These are phyloP conservation scores for Tiphia femorata DNA, from an alignment of 2,888 invertebrate species.

Conservation along the genomic window DNA sequence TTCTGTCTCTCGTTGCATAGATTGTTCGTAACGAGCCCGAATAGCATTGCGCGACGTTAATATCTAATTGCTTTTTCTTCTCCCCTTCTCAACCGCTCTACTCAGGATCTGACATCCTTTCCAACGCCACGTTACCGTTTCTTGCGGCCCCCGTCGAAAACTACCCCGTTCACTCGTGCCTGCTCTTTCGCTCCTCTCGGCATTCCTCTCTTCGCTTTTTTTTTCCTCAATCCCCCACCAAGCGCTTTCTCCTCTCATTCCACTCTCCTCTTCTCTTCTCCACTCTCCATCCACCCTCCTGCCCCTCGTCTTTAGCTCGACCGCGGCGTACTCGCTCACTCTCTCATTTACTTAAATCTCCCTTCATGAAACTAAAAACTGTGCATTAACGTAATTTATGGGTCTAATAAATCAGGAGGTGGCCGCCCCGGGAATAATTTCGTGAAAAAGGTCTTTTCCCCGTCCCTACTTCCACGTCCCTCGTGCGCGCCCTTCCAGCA, in stretches of 20 bases:
- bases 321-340: constrained; percentile 16
- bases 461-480: background rate
- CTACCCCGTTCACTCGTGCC: too few relatives aligned
- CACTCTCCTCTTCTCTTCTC: constrained; percentile 21
- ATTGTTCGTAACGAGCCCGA: too few relatives aligned
- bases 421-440: constrained; percentile 43
- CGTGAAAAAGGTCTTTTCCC: constrained; percentile 17
- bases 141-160: too few relatives aligned
- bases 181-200: background rate
- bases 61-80: constrained; percentile 24
- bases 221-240: background rate
- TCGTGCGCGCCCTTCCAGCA: constrained; percentile 7
- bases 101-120: too few relatives aligned
- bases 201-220: background rate
- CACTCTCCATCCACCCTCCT: background rate
- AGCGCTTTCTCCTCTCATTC: constrained; percentile 1
- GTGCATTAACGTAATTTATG: constrained; percentile 47
- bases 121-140: too few relatives aligned
- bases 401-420: constrained; percentile 47
- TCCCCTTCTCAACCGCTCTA: constrained; percentile 23
- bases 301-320: constrained; percentile 18
- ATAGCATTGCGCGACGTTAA: constrained; percentile 29
- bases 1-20: too few relatives aligned
- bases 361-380: constrained; percentile 42
- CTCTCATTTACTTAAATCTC: constrained; percentile 32